Percentiles rank a stretch among this genome's conserved stretches.
phyloP scores from a whole-genome alignment of 92 coral and sea anemone genomes.

The Phymanthus crucifer region DNA sequence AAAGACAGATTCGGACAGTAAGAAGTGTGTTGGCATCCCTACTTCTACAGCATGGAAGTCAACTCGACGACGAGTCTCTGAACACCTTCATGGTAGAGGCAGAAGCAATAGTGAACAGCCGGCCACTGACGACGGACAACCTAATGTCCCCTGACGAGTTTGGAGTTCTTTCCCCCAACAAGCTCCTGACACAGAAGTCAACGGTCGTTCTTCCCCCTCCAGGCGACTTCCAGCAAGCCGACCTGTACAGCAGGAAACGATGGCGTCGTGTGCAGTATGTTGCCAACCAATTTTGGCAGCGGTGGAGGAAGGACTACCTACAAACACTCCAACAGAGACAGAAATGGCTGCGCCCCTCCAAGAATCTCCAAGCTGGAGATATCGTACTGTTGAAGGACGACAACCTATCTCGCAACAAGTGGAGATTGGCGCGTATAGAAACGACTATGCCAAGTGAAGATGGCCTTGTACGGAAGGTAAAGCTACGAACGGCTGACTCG shows the following conservation, averaged over 20 bases:
- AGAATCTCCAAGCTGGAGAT: constrained; percentile 16
- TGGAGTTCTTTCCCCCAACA: constrained; percentile 9
- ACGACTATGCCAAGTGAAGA: constrained; percentile 9
- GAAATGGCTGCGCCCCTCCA: constrained; percentile 16
- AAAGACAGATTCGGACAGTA: not conserved
- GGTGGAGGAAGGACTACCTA: constrained; percentile 2
- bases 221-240: constrained; percentile 9
- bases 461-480: constrained; percentile 9
- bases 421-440: constrained; percentile 12
- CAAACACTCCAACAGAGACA: constrained; percentile 2
- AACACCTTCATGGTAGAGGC: no score
- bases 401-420: constrained; percentile 7
- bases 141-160: constrained; percentile 8
- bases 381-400: constrained; percentile 4
- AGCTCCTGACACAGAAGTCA: constrained; percentile 11
- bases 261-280: constrained; percentile 9
- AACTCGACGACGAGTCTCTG: not conserved
- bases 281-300: no score
- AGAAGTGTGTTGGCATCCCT: not conserved
- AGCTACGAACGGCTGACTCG: constrained; percentile 3
- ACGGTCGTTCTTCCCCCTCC: constrained; percentile 15
- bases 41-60: not conserved
- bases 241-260: constrained; percentile 12
- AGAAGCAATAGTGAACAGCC: constrained; percentile 12
- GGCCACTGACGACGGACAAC: constrained; percentile 1